Evolutionary conservation across 2,113 vertebrate genomes (phyloP).

Genomic region (Nesoenas mayeri): DNA sequence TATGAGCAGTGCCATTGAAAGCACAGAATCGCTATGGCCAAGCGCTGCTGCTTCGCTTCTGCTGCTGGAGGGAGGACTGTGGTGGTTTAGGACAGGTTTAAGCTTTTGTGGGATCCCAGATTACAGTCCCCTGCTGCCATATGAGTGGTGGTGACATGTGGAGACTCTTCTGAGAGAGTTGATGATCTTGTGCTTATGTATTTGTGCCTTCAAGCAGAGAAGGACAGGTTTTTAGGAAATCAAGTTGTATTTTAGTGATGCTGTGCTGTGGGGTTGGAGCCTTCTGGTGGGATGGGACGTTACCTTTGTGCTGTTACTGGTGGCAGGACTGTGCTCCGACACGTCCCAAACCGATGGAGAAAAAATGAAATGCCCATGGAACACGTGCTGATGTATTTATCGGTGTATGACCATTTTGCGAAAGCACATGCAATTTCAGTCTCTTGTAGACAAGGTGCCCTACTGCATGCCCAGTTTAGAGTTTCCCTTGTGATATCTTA

Average conservation of each 20-base stretch:
- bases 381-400: neutral
- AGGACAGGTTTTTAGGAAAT: neutral
- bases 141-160: rapidly evolving
- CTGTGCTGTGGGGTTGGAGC: neutral
- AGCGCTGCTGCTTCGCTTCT: neutral
- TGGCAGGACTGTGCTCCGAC: neutral
- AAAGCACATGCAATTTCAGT: rapidly evolving
- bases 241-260: neutral
- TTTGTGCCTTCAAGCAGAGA: neutral
- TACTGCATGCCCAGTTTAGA: rapidly evolving
- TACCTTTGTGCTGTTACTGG: neutral
- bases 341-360: rapidly evolving
- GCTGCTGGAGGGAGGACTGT: neutral
- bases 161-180: neutral
- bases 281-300: neutral
- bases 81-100: neutral
- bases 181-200: rapidly evolving
- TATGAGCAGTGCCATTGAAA: neutral
- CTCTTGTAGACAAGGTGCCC: rapidly evolving
- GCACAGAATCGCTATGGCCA: rapidly evolving
- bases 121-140: too few species aligned
- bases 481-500: neutral
- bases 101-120: neutral
- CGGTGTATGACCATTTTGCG: rapidly evolving
- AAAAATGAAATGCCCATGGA: rapidly evolving